Evolutionary conservation across 2,888 invertebrate species (phyloP).

Genomic region (Amiota communis): DNA sequence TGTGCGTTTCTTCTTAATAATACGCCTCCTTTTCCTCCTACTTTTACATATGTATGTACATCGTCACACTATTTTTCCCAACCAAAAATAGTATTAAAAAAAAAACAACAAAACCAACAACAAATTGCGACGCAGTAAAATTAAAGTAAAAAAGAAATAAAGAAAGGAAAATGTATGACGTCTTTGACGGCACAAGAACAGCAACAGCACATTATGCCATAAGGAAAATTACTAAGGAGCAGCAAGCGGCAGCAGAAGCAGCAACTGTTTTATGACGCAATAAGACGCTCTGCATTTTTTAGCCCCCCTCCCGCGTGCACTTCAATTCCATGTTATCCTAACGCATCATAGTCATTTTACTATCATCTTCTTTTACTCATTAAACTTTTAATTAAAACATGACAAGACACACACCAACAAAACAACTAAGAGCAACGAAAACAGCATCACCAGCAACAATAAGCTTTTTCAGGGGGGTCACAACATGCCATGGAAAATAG

Average conservation of each 20-base stretch:
- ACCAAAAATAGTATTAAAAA: background rate
- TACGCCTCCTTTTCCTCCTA: no score
- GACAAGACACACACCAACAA: background rate
- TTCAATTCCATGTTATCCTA: no score
- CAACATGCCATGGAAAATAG: background rate
- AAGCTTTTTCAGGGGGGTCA: background rate
- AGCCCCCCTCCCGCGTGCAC: no score
- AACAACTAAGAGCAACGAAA: background rate
- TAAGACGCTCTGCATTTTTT: background rate
- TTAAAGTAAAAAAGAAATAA: background rate
- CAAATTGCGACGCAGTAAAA: slow-evolving; percentile 10
- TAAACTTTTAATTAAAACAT: slow-evolving; percentile 23
- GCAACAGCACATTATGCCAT: background rate
- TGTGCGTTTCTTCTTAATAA: no score
- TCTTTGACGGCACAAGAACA: slow-evolving; percentile 1
- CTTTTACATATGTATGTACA: no score
- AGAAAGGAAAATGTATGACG: background rate
- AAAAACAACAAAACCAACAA: background rate
- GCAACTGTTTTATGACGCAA: slow-evolving; percentile 12
- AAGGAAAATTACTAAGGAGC: background rate
- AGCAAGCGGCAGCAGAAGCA: background rate
- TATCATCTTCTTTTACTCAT: background rate
- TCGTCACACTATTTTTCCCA: background rate
- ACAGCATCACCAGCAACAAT: background rate
- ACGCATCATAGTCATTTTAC: no score